Base-by-base conservation (phyloP, 1,140 invertebrate species). In the Sitodiplosis mosellana region DNA sequence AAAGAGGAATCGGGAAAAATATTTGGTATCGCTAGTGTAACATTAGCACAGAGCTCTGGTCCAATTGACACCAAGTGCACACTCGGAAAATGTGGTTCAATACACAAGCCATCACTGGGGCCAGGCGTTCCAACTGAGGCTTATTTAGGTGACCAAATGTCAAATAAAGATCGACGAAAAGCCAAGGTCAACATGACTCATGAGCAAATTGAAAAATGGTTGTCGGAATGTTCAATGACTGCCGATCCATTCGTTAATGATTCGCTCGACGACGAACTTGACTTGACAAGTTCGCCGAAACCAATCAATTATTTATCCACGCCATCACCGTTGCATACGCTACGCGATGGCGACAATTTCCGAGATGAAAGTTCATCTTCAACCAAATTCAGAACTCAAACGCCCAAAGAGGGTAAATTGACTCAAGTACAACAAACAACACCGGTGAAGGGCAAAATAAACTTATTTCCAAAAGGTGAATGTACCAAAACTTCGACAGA, bases 161-260 rank as follows among this genome's bases (percentile, higher is more conserved):
- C 59, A 0, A 61, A 60, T 47, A 64, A 64, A 45, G 62, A 64
- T 46, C 55, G 60, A 2, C 70, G 75, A 45, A 80, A 80, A 57
- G 75, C 74, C 14, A 76, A 78, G 54, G 74, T 80, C 0, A 80
- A 78, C 49, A 78, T 80, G 75, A 77, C 78, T 0, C 76, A 71
- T 12, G 80, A 82, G 54, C 75, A 80, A 55, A 80, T 80, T 44
- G 76, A 80, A 48, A 78, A 79, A 54, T 81, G 78, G 78, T 55
- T 81, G 1, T 75, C 76, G 47, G 77, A 80, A 49, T 75, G 71
- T 52, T 73, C 70, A 0, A 57, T 70, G 7, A 71, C 71, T 42
- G 69, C 71, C 33, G 70, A 73, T 52, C 65, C 69, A 20, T 71
- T 69, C 33, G 70, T 72, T 45, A 61, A 69, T 20, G 70, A 73